Evolutionary conservation across 1,140 invertebrate genomes (phyloP), one percentile per base, ranked within the genome.

Genomic region (Nylanderia fulva): DNA sequence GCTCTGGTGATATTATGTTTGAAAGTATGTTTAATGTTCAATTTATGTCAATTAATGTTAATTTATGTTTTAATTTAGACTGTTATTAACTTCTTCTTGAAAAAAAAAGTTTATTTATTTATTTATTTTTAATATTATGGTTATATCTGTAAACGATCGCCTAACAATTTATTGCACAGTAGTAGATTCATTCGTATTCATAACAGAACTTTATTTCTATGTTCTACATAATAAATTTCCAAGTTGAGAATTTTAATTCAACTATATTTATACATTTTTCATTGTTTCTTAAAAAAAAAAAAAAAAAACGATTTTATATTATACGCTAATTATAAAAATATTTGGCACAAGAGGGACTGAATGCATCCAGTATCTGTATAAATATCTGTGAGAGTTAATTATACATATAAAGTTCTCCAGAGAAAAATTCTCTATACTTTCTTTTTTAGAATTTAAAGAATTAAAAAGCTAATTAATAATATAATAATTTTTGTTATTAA

Each of bases 1-100:
- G 54, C 8, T 58, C n/a, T 15, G 9, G 7, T 21, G n/a, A 21
- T 9, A 52, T 18, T 15, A 15, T 42, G 3, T 80, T 24, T n/a
- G 18, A 56, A 69, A 39, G 5, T 58, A 13, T 27, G 6, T 42
- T 69, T 18, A 45, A 80, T n/a, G 18, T 2, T 56, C 18, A 56
- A 21, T 21, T 42, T 60, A 58, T n/a, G 9, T 72, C n/a, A n/a
- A n/a, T n/a, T n/a, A n/a, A n/a, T n/a, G n/a, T n/a, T n/a, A n/a
- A n/a, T n/a, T n/a, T 60, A 58, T n/a, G 9, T 72, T 80, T 56
- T 15, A 39, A 66, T 66, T 15, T n/a, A n/a, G n/a, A n/a, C 9
- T 18, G 8, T 29, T 33, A 60, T 3, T 8, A 3, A 21, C 45
- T 72, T 56, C 24, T 21, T 71, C 9, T 58, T 8, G 3, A 11